phyloP scores from a whole-genome alignment of 1,140 invertebrate genomes.

The Diabrotica undecimpunctata region DNA sequence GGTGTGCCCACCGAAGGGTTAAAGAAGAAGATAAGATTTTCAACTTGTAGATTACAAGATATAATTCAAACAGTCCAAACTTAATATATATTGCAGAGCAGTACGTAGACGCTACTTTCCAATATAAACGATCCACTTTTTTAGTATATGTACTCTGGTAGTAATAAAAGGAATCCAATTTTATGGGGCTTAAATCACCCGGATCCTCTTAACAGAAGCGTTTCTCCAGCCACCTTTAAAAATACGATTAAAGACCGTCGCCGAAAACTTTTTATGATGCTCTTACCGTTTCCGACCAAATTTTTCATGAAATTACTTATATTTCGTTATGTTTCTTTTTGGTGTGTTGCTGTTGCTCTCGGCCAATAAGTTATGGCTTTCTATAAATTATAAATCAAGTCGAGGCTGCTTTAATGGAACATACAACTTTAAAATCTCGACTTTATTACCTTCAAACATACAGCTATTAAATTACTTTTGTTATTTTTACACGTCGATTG shows the following conservation, averaged over 20 bases:
- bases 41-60: too few relatives aligned
- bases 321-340: conserved; percentile 3
- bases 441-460: too few relatives aligned
- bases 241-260: not conserved
- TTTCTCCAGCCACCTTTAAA: conserved; percentile 2
- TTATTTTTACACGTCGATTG: too few relatives aligned
- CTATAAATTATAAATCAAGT: too few relatives aligned
- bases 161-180: conserved; percentile 12
- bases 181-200: conserved; percentile 12
- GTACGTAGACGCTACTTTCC: not conserved
- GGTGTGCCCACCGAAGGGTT: too few relatives aligned
- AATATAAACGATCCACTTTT: not conserved
- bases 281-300: not conserved
- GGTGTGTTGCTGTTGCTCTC: not conserved
- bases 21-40: too few relatives aligned
- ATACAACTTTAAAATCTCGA: too few relatives aligned
- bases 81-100: too few relatives aligned
- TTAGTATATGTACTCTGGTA: conserved; percentile 3
- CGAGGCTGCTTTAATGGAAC: too few relatives aligned
- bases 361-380: not conserved
- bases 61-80: too few relatives aligned
- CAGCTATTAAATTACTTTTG: too few relatives aligned
- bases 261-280: conserved; percentile 2
- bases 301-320: not conserved
- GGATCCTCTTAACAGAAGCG: conserved; percentile 6